Evolutionary conservation across 2,797 vertebrate genomes (phyloP), one percentile per base, ranked within the genome.

Genomic region (Margarornis squamiger): DNA sequence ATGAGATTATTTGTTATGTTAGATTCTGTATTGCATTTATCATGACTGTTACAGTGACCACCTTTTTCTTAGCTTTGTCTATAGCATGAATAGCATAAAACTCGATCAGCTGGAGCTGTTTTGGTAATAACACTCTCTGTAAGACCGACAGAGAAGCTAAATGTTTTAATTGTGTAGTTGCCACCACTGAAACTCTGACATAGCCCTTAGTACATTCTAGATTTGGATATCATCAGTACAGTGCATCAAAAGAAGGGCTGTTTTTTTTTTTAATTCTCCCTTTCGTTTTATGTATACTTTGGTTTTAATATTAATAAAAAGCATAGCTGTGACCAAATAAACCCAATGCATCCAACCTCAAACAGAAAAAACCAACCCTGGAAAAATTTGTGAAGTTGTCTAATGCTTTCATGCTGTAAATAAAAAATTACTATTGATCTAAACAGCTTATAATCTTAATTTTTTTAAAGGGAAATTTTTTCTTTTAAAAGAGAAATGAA

Each of bases 101-200:
- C 41, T 83, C 74, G 23, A 51, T 77, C 20, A 79, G 3, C 45
- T 86, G 45, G 20, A 55, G 48, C 7, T 61, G 23, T 86, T 78
- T n/a, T 9, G 32, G 29, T 51, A 32, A 34, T 55, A 70, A 48
- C 0, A 0, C 49, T 13, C 12, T 66, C 24, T 59, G 4, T 24
- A 30, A 55, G 57, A 22, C 24, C 34, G 22, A 27, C 12, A 49
- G 5, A 58, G 41, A 45, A 32, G 27, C 24, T 4, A 66, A 80
- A 8, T 74, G 9, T 51, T 86, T 43, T 26, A 73, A 29, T 88
- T 78, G n/a, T 72, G 36, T 19, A 48, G 26, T 22, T 88, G 21
- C 10, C 23, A 76, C 36, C 30, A 16, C 19, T 71, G 82, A 68
- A 72, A 41, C 36, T 61, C 30, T 71, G 23, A 12, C n/a, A 9